Evolutionary conservation across 1,140 invertebrate genomes (phyloP).

Genomic region (Brachionus asplanchnoidis): DNA sequence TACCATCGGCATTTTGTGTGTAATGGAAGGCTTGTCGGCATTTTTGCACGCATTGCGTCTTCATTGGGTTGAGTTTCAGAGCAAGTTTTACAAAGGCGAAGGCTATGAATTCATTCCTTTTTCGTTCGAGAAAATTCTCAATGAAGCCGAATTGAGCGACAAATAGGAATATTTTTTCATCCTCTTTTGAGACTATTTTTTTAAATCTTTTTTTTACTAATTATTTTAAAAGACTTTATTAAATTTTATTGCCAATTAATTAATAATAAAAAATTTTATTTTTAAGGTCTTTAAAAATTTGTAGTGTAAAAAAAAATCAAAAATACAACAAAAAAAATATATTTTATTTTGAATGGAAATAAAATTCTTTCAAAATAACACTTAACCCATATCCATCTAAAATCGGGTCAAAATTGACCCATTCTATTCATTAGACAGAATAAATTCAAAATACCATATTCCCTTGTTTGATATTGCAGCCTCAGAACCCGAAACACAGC

Average conservation of each 20-base stretch:
- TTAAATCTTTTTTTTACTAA: background rate
- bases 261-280: background rate
- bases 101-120: slow-evolving; percentile 41
- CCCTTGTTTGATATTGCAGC: too few relatives aligned
- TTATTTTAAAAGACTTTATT: background rate
- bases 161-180: slow-evolving; percentile 5
- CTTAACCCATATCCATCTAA: too few relatives aligned
- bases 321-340: too few relatives aligned
- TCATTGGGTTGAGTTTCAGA: slow-evolving; percentile 68
- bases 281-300: too few relatives aligned
- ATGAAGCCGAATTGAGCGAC: background rate
- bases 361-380: too few relatives aligned
- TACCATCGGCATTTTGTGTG: slow-evolving; percentile 77
- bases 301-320: too few relatives aligned
- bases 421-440: too few relatives aligned
- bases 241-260: background rate
- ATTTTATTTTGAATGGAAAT: too few relatives aligned
- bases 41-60: slow-evolving; percentile 94
- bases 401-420: too few relatives aligned
- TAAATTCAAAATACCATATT: too few relatives aligned
- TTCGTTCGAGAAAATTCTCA: slow-evolving; percentile 38
- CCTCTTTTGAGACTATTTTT: background rate
- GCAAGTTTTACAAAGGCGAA: slow-evolving; percentile 43
- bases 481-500: too few relatives aligned
- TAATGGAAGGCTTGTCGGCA: slow-evolving; percentile 96